Percentiles rank a stretch among this genome's conserved stretches.
Evolutionary conservation across 53 echinoderm and acorn worm species (phyloP).

Genomic region (Temnopleurus reevesii): DNA sequence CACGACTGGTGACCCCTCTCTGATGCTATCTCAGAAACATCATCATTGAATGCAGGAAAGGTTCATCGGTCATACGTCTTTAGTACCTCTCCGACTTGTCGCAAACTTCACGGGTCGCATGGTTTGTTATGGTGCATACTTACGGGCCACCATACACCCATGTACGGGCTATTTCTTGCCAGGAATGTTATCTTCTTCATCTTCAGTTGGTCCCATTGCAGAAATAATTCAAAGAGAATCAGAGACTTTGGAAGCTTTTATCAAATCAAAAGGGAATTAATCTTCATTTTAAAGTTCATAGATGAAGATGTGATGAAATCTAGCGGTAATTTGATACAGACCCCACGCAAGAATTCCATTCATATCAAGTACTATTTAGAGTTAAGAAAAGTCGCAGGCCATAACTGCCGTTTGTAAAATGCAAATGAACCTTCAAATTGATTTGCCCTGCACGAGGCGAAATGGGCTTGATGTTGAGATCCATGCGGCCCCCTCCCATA

Average conservation of each 20-base stretch:
- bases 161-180: not conserved
- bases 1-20: too few relatives aligned
- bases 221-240: not conserved
- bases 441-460: not conserved
- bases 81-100: too few relatives aligned
- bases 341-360: not conserved
- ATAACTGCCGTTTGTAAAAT: not conserved
- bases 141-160: too few relatives aligned
- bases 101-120: too few relatives aligned
- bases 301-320: conserved; percentile 23
- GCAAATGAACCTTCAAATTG: conserved; percentile 13
- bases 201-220: not conserved
- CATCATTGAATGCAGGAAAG: too few relatives aligned
- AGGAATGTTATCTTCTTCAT: not conserved
- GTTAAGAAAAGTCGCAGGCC: not conserved
- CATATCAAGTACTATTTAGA: not conserved
- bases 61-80: too few relatives aligned
- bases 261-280: conserved; percentile 21
- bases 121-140: too few relatives aligned
- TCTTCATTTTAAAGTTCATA: not conserved
- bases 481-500: too few relatives aligned
- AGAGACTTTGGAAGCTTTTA: not conserved
- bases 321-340: not conserved
- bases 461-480: too few relatives aligned
- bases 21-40: too few relatives aligned